Percentiles rank a stretch among this genome's conserved stretches.
Evolutionary conservation across 2,113 vertebrate species (phyloP).

Genomic region (Chloropsis hardwickii): DNA sequence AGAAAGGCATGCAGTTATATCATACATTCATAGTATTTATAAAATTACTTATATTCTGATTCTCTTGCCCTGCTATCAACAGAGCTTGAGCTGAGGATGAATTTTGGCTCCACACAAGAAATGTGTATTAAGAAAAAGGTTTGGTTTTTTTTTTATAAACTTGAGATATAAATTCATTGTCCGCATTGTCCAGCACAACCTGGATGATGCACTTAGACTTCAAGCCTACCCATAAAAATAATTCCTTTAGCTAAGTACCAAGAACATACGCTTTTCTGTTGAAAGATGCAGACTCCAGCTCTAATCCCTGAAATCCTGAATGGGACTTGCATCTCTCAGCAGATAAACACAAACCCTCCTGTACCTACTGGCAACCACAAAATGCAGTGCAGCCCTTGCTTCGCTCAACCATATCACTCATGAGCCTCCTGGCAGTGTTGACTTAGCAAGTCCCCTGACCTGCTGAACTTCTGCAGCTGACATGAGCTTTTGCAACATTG

Average conservation of each 20-base stretch:
- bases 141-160: background rate
- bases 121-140: background rate
- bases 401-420: background rate
- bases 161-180: background rate
- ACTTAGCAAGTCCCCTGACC: background rate
- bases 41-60: background rate
- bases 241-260: background rate
- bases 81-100: background rate
- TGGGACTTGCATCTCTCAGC: background rate
- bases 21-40: background rate
- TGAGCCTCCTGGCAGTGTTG: background rate
- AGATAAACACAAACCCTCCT: background rate
- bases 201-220: background rate
- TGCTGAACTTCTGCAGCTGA: conserved; percentile 15
- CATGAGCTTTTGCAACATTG: background rate
- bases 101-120: background rate
- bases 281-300: background rate
- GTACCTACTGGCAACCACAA: background rate
- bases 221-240: background rate
- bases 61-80: background rate
- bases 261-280: background rate
- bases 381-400: background rate
- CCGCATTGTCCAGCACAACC: background rate
- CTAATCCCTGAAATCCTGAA: background rate
- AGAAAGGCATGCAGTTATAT: background rate